Base-by-base conservation (phyloP, 2,797 vertebrate species). In the Diceros bicornis region DNA sequence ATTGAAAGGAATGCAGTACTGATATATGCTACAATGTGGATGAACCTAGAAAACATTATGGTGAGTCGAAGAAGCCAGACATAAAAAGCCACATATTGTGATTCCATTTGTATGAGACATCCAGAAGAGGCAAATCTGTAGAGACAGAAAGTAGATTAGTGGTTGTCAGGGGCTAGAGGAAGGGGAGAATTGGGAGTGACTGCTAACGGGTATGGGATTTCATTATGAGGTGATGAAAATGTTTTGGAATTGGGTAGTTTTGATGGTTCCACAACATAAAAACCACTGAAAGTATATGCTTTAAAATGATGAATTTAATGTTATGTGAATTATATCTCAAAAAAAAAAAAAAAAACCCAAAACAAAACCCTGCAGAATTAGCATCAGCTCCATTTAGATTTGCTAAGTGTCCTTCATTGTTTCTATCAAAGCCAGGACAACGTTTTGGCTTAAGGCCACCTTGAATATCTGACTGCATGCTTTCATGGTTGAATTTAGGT, bases 401-500 rank as follows among this genome's bases (percentile, higher is more conserved):
- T 94, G 32, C 7, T 77, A 5, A 5, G n/a, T 86, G 9, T 74
- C 52, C 0, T 41, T 62, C 20, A 41, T 14, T 37, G 29, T 85
- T 94, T 74, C 50, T 94, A 0, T 89, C 29, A 96, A 89, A 94
- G 59, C 66, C 50, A 78, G 25, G 57, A 32, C 7, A 74, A 50
- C 18, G 11, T 83, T 95, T 88, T 57, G 68, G 7, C 12, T 55
- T 75, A 84, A 71, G 68, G 44, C n/a, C 18, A n/a, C 41, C 55
- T 72, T n/a, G 47, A 25, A 14, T 77, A 83, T 82, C n/a, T 92
- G 34, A 75, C 10, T n/a, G 1, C 12, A 3, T 37, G 2, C 52
- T 86, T 81, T 86, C 52, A 71, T 72, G 20, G 20, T 44, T 95
- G 75, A 92, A 77, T 96, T 84, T 75, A 59, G 47, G 34, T 72